These are phyloP conservation scores for Rhopilema esculentum DNA, from an alignment of 30 jellyfish, hydroid and myxozoan species.

Conservation along the genomic window DNA sequence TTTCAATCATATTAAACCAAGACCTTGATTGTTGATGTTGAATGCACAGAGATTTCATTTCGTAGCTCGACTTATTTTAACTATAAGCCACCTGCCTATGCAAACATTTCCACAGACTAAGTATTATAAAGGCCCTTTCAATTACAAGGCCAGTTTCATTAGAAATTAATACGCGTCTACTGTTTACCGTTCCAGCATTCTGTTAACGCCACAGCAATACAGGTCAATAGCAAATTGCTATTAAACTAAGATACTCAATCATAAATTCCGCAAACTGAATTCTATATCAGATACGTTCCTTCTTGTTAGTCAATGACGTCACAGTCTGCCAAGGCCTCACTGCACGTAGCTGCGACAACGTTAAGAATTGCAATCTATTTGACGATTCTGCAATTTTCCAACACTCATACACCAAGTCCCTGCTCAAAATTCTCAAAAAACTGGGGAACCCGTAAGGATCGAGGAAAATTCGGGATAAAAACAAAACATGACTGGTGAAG, in stretches of 20 bases:
- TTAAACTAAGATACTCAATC: neutral
- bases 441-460: too few species aligned
- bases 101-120: neutral
- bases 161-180: slow-evolving; percentile 57
- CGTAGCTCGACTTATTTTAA: neutral
- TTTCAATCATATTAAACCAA: neutral
- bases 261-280: neutral
- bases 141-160: slow-evolving; percentile 1
- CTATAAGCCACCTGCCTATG: slow-evolving; percentile 40
- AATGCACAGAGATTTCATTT: slow-evolving; percentile 36
- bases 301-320: neutral
- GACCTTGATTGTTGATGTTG: slow-evolving; percentile 25
- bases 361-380: too few species aligned
- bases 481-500: too few species aligned
- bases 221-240: neutral
- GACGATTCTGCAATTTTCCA: too few species aligned
- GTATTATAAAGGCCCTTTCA: neutral
- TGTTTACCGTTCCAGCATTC: neutral
- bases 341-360: too few species aligned
- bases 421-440: too few species aligned
- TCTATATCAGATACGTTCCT: neutral
- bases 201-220: neutral
- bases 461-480: too few species aligned
- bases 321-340: neutral
- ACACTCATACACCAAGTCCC: too few species aligned